These are phyloP conservation scores for Syrphus vitripennis DNA, from an alignment of 2,888 invertebrate species.

Conservation along the genomic window DNA sequence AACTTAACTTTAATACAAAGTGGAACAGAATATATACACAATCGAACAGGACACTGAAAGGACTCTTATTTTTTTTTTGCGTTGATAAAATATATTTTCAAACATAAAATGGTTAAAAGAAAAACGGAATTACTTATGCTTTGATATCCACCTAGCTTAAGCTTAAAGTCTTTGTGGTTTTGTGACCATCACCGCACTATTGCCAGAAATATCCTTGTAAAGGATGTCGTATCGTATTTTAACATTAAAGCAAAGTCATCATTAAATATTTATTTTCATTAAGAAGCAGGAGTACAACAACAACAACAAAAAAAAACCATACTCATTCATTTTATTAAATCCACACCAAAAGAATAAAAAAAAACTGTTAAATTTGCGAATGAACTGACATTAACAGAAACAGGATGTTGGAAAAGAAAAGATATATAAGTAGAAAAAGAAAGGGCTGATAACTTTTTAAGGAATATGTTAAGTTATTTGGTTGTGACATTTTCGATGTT, in stretches of 20 bases:
- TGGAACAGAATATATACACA: slow-evolving; percentile 6
- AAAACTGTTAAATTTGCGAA: slow-evolving; percentile 3
- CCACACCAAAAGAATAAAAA: slow-evolving; percentile 22
- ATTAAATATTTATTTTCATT: slow-evolving; percentile 73
- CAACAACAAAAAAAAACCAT: slow-evolving; percentile 26
- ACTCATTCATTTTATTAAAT: slow-evolving; percentile 68
- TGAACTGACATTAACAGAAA: not conserved
- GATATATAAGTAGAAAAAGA: not conserved
- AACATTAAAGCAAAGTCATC: slow-evolving; percentile 72
- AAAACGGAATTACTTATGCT: slow-evolving; percentile 44
- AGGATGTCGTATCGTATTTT: slow-evolving; percentile 50
- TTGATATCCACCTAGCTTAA: slow-evolving; percentile 37
- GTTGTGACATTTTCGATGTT: too few relatives aligned
- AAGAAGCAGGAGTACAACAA: slow-evolving; percentile 19
- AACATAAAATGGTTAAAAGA: not conserved
- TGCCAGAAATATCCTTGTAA: slow-evolving; percentile 24
- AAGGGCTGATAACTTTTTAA: too few relatives aligned
- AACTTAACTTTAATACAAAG: slow-evolving; percentile 17
- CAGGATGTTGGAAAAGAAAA: slow-evolving; percentile 19
- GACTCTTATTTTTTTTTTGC: not conserved
- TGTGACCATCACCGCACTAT: slow-evolving; percentile 15
- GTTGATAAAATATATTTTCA: not conserved
- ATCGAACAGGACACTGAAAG: slow-evolving; percentile 23
- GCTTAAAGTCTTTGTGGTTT: slow-evolving; percentile 34
- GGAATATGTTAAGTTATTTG: too few relatives aligned